Conservation (phyloP, 2,797 vertebrate genomes). For the Peromyscus melanophrys region DNA sequence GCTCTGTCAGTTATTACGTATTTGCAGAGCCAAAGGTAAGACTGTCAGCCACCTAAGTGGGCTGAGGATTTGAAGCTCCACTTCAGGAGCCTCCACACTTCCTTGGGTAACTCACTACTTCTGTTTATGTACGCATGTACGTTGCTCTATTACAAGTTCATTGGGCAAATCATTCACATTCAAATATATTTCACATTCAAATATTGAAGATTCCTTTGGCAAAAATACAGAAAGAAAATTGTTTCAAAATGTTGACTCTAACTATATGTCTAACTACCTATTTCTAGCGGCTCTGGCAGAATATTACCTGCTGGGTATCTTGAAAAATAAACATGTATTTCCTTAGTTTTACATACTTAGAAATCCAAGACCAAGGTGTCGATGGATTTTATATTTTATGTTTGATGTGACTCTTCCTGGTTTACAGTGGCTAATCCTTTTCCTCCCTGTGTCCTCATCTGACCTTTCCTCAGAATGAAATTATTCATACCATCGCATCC, state of each 20-base stretch:
- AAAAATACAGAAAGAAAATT: background rate
- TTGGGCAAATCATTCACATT: background rate
- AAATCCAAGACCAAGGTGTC: too few species aligned
- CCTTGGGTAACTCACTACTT: background rate
- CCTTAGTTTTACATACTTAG: background rate
- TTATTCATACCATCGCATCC: background rate
- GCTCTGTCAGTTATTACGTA: too few species aligned
- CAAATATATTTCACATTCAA: too few species aligned
- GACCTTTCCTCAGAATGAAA: background rate
- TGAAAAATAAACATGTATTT: background rate
- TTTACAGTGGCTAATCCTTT: fast-evolving
- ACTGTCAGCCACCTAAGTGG: fast-evolving
- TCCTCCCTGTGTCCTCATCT: background rate
- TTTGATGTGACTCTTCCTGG: background rate
- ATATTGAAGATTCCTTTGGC: background rate
- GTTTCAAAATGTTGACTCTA: background rate
- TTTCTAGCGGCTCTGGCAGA: background rate
- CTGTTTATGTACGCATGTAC: background rate
- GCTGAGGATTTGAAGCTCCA: background rate
- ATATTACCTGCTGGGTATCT: background rate
- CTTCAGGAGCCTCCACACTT: background rate
- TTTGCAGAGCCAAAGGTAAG: background rate
- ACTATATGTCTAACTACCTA: background rate
- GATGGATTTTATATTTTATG: fast-evolving
- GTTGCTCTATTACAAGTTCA: background rate